Conservation (phyloP, 2,888 invertebrate species). For the Mylabris sibirica region DNA sequence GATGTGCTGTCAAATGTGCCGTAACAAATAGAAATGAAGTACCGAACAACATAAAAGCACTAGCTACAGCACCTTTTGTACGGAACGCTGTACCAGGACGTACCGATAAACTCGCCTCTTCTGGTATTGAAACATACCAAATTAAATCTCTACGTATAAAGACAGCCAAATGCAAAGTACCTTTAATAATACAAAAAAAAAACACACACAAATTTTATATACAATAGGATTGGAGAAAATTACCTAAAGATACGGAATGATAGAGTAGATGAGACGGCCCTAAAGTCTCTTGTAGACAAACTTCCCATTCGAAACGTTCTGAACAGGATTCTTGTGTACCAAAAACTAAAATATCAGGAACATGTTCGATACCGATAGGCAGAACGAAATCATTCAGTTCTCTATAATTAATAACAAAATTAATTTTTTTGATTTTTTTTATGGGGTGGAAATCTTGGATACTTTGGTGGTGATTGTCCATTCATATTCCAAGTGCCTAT, state of each 20-base stretch:
- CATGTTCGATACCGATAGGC: slow-evolving; percentile 82
- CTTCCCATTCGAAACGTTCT: slow-evolving; percentile 88
- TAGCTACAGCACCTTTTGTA: slow-evolving; percentile 95
- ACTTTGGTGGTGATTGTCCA: slow-evolving; percentile 86
- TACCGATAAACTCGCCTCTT: slow-evolving; percentile 87
- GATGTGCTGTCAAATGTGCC: slow-evolving; percentile 93
- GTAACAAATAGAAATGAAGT: slow-evolving; percentile 95
- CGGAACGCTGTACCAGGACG: slow-evolving; percentile 89
- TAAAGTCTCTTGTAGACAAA: slow-evolving; percentile 88
- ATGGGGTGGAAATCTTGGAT: slow-evolving; percentile 34
- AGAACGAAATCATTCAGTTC: slow-evolving; percentile 90
- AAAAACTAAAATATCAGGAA: slow-evolving; percentile 90
- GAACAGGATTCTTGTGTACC: slow-evolving; percentile 94
- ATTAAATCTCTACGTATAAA: slow-evolving; percentile 91
- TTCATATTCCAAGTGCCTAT: slow-evolving; percentile 98
- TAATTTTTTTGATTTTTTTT: neutral
- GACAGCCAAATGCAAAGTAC: slow-evolving; percentile 86
- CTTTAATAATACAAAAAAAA: slow-evolving; percentile 53
- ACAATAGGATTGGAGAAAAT: no score
- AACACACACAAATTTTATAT: neutral
- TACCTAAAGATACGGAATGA: slow-evolving; percentile 83
- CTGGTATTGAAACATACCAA: slow-evolving; percentile 94
- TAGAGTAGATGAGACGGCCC: slow-evolving; percentile 93
- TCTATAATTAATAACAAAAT: slow-evolving; percentile 60
- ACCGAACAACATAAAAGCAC: slow-evolving; percentile 92